Evolutionary conservation across 2,797 vertebrate genomes (phyloP), one percentile per base, ranked within the genome.

Genomic region (Anisognathus igniventris): DNA sequence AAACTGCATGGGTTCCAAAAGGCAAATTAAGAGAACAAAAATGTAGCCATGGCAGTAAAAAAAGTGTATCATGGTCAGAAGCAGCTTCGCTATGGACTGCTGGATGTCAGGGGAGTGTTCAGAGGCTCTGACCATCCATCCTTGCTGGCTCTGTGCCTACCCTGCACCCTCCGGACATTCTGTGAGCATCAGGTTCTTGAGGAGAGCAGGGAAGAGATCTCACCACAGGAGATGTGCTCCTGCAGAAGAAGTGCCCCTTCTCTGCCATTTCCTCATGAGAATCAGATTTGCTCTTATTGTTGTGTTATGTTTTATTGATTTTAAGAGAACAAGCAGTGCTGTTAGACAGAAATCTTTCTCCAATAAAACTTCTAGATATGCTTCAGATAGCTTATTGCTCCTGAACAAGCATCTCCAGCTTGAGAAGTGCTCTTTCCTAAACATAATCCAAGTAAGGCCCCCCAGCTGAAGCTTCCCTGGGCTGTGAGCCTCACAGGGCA

Each of bases 21-120:
- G 33, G 2, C 42, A 86, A 77, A 61, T 67, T 39, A 70, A 42
- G 33, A 83, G 40, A 73, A 73, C 9, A 64, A 57, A 80, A 77
- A 42, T 23, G 21, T 61, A 77, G 9, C 35, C 54, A 54, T 21
- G 39, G 21, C 33, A 84, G 10, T 14, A 17, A 58, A 86, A 62
- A 12, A 1, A 0, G 3, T 3, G 0, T 50, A 14, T 45, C 6
- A 8, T 33, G 10, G 17, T 91, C 6, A 4, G 37, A 72, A 78
- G 2, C 18, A 24, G 9, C 33, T 73, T 71, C 0, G 0, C 10
- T 88, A 14, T 8, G 27, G 45, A 28, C 14, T 66, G 13, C 25
- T 66, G 66, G 16, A 18, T 56, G 22, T 68, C 62, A 70, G 40
- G 5, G 30, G 6, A 39, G 28, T 4, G 7, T 67, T 86, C 25